Evolutionary conservation across 2,113 vertebrate species (phyloP), one percentile per base, ranked within the genome.

Genomic region (Lampris megalopsis): DNA sequence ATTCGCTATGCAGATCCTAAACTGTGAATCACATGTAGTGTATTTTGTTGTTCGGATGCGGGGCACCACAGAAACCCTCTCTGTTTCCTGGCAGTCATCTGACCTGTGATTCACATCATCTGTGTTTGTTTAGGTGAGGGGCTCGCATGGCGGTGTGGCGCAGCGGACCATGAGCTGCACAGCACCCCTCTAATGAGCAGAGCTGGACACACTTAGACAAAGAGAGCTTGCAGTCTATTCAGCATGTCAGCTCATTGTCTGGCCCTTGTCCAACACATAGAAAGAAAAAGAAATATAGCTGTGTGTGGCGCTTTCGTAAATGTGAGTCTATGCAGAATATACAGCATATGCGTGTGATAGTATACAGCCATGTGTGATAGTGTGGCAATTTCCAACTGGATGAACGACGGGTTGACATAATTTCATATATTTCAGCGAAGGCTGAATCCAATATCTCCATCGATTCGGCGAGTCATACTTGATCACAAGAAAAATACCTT

Each of bases 191-290:
- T 91, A 94, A 93, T 94, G 91, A 93, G 88, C 86, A 70, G 86
- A 82, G 87, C 88, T 88, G 86, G 90, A 88, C 91, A 74, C 84
- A 68, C 71, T 67, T 63, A 91, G 85, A 92, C 91, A 92, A 92
- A 93, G 88, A 92, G 77, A 89, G 86, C 85, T 91, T 86, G 91
- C 89, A 90, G 82, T 80, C 76, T 75, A 87, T 93, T 94, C 88
- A 92, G 86, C 88, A 88, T 92, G 83, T 86, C 79, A 90, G 86
- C 85, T 82, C 78, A 62, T 86, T 86, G 78, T 85, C 80, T 91
- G 92, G 91, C 89, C 86, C 45, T 60, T 86, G 74, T 93, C 92
- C 91, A 94, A 75, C 74, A 82, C 77, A 77, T 77, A 88, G 67
- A 91, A 88, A 89, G 91, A 65, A 90, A 90, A 24, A 24, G 24